phyloP scores from a whole-genome alignment of 2,797 vertebrate species.

The Morus bassanus region DNA sequence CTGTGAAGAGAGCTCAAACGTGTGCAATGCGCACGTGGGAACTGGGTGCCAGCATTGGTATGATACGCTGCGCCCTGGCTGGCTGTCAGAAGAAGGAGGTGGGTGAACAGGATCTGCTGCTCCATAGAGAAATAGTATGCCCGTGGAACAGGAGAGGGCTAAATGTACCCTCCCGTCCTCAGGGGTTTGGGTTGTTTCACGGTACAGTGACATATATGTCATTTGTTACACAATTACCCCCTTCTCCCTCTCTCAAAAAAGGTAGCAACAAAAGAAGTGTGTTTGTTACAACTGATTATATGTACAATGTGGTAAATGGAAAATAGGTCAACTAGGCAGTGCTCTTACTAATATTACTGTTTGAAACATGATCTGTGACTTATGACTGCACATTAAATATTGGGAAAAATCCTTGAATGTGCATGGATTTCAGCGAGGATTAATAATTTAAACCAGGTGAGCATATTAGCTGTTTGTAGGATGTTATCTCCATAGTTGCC shows the following conservation, averaged over 20 bases:
- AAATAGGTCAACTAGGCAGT: slow-evolving; percentile 2
- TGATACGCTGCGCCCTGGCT: rapidly evolving
- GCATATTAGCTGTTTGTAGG: neutral
- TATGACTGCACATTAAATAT: neutral
- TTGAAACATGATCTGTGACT: neutral
- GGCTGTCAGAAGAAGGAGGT: neutral
- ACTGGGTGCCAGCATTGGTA: neutral
- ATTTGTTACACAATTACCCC: neutral
- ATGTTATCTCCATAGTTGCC: neutral
- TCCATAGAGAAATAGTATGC: rapidly evolving
- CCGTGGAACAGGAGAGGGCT: neutral
- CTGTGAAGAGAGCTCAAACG: neutral
- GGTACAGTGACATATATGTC: too few species aligned
- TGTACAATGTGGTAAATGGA: neutral
- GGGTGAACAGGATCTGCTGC: neutral
- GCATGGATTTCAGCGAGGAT: neutral
- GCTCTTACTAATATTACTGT: neutral
- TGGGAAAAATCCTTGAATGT: neutral
- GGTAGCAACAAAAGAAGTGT: neutral
- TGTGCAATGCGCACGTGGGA: neutral
- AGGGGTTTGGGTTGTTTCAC: neutral
- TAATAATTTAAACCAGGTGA: slow-evolving; percentile 37
- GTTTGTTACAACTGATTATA: neutral
- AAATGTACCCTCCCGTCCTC: neutral
- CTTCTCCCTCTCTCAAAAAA: neutral